A percentile compares a stretch with the other conserved stretches of the same genome.
Conservation (phyloP, 2,113 vertebrate genomes). For the Psettodes erumei region DNA sequence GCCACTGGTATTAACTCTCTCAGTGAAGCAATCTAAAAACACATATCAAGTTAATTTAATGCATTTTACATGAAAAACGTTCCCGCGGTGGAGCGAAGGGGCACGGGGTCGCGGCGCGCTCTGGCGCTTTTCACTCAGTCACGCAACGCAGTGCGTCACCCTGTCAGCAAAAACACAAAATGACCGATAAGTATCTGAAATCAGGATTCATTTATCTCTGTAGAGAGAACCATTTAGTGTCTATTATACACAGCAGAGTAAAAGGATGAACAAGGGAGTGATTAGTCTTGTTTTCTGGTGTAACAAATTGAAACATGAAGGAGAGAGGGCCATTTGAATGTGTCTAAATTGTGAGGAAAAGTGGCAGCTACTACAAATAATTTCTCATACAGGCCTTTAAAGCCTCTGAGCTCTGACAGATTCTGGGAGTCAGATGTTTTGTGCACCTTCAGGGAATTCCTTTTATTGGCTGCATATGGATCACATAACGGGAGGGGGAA, state of each 20-base stretch:
- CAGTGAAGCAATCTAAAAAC: neutral
- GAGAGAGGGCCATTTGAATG: conserved; percentile 41
- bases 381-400: conserved; percentile 23
- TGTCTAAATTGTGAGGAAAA: conserved; percentile 29
- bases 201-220: neutral
- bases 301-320: neutral
- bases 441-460: conserved; percentile 41
- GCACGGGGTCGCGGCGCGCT: no score
- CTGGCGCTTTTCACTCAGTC: no score
- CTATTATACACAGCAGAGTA: neutral
- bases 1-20: neutral
- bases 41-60: no score
- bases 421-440: neutral
- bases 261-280: neutral
- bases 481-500: conserved; percentile 28
- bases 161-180: neutral
- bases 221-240: neutral
- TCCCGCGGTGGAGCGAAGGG: no score
- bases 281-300: neutral
- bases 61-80: no score
- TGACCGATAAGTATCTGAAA: neutral
- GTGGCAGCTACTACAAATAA: conserved; percentile 14
- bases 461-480: conserved; percentile 40
- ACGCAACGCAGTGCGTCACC: neutral
- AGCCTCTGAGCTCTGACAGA: neutral